Base-by-base conservation (phyloP, 2,888 invertebrate species). In the Pachliopta kotzebuea region DNA sequence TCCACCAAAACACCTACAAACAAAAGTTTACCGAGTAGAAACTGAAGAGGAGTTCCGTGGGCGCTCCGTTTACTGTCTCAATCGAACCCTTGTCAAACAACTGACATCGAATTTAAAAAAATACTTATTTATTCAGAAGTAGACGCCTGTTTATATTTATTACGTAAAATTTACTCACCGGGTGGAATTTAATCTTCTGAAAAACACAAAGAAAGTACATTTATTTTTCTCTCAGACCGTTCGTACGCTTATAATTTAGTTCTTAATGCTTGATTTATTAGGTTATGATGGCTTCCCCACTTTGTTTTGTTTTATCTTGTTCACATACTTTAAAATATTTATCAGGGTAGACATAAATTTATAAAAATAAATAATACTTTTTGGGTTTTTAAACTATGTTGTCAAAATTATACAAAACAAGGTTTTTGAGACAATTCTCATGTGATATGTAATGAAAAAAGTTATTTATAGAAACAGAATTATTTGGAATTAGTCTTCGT, bases 401-500 rank as follows among this genome's bases (percentile, higher is more conserved):
- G 18, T 45, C 6, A n/a, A 37, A 37, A 17, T 14, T 37, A 11
- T 14, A 11, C 14, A 1, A 37, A 37, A 11, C 14, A 37, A 37
- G 14, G 14, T 0, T 2, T 37, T 17, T 37, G 9, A 14, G 37
- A 14, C 14, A 14, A 37, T 37, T 37, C 37, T 45, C 45, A 4
- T 45, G n/a, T 6, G n/a, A 2, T 45, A 18, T 45, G 45, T 11
- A 23, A 21, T 21, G n/a, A 21, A 2, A 6, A 65, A 65, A 66
- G 50, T 63, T 68, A 67, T 66, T 67, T 67, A 67, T 66, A 62
- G 67, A 63, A 60, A 53, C 58, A 56, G 52, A 60, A 63, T 68
- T 68, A 68, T 66, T 69, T 68, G 63, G 70, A 71, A 70, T 70
- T 66, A 59, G 59, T 24, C 61, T 66, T 60, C 65, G 60, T 65